phyloP scores from a whole-genome alignment of 2,113 vertebrate species.

The Pelecanoides urinatrix region DNA sequence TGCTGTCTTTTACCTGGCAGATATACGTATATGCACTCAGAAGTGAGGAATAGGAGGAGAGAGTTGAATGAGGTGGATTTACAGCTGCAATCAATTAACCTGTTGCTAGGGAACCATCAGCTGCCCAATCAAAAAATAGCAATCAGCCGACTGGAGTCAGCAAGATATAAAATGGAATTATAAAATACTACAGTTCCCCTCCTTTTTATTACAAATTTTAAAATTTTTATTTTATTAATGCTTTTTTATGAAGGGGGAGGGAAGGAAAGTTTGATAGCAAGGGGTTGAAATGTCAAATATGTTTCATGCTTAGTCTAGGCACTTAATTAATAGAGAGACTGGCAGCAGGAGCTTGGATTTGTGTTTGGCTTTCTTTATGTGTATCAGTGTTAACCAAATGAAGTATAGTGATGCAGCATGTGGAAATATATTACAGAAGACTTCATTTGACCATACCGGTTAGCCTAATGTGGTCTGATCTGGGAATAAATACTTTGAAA shows the following conservation, averaged over 20 bases:
- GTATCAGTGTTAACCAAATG: background rate
- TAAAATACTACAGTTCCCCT: accelerated
- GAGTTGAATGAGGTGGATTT: background rate
- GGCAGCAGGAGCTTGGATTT: background rate
- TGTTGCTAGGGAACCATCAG: conserved; percentile 14
- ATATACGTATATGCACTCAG: background rate
- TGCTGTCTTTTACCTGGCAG: background rate
- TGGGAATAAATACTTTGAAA: background rate
- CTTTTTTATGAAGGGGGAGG: background rate
- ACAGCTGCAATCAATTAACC: conserved; percentile 23
- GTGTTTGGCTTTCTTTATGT: background rate
- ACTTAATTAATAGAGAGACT: background rate
- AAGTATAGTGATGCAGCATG: background rate
- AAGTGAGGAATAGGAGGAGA: background rate
- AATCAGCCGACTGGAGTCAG: background rate
- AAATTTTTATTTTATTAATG: background rate
- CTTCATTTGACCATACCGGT: background rate
- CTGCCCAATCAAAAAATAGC: background rate
- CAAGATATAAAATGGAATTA: background rate
- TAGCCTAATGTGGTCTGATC: background rate
- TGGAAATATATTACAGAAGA: background rate
- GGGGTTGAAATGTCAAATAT: background rate
- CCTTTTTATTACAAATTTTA: background rate
- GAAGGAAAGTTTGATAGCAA: background rate
- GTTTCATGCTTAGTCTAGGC: background rate